Evolutionary conservation across 1,140 invertebrate genomes (phyloP), one percentile per base, ranked within the genome.

Genomic region (Trypoxylus dichotomus): DNA sequence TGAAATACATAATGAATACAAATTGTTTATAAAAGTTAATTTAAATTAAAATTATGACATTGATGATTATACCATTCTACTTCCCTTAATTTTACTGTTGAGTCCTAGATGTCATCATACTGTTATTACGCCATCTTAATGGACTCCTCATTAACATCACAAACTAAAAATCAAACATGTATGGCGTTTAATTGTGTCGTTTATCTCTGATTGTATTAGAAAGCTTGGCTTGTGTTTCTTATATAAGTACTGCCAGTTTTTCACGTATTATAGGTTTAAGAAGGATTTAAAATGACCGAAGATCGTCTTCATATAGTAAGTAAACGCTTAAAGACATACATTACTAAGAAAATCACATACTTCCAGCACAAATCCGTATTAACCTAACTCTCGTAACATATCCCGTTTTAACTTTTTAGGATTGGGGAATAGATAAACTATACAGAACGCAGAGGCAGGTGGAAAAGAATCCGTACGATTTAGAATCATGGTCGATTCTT

Each of bases 401-500:
- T 3, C 32, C 21, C 0, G 29, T 6, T 19, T 68, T 77, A 68
- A 11, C 19, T 68, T 15, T 25, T 11, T 24, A 95, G 94, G 94
- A 95, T 86, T 95, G 94, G 94, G 94, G 94, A 1, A 95, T 94
- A 85, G 94, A 96, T 81, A 93, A 95, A 63, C 85, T 96, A 58
- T 91, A 92, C 80, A 87, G 93, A 74, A 94, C 94, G 27, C 94
- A 95, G 83, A 91, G 93, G 80, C 92, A 93, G 10, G 91, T 96
- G 0, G 93, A 96, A 84, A 92, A 94, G 68, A 94, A 96, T 81
- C 91, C 92, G 0, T 98, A 96, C 85, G 97, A 99, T 86, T 91
- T 98, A 29, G 98, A 99, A 86, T 96, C 97, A 42, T 99, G 98
- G 98, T 97, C 96, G 79, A 90, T 98, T 68, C 90, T 99, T 27